Evolutionary conservation across 2,797 vertebrate species (phyloP), one percentile per base, ranked within the genome.

Genomic region (Phoebastria nigripes): DNA sequence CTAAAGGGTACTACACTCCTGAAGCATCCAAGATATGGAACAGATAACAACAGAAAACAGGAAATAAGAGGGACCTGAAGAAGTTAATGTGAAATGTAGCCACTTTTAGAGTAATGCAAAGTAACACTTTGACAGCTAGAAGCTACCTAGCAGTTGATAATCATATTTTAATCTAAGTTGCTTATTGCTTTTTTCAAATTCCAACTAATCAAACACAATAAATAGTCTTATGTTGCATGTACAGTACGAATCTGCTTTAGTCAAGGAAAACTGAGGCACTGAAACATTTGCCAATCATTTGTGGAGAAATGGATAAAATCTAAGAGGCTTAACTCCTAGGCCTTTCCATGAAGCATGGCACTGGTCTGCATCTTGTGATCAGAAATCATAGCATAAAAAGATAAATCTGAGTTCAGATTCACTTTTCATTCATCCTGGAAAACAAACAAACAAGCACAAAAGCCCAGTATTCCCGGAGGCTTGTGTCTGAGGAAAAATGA

Each of bases 151-250:
- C 4, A 41, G 8, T 10, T 47, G 20, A 29, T 72, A 51, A 35
- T 17, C 8, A 19, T 46, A 56, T 74, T 76, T 84, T 54, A 44
- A 66, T 54, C 14, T 63, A 55, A 47, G 4, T 33, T 77, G 2
- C 0, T 58, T 71, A 16, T 39, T 84, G 9, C 1, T 67, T 9
- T 72, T 82, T 84, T 78, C 18, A 83, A 86, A 81, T 69, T 63
- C 9, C 8, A 51, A 12, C 24, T 56, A 56, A 65, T 35, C 13
- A 74, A 94, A 46, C 6, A 37, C 3, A 46, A 25, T 12, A 15
- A 47, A 35, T 14, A 31, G 2, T n/a, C 7, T 49, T 69, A 35
- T 8, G 2, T 26, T 52, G 11, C 8, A 31, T 0, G 1, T 49
- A 39, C 8, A 18, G 21, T 54, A 56, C 72, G 7, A 65, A 73